Conservation (phyloP, 2,888 invertebrate genomes). For the Dendrolimus pini region DNA sequence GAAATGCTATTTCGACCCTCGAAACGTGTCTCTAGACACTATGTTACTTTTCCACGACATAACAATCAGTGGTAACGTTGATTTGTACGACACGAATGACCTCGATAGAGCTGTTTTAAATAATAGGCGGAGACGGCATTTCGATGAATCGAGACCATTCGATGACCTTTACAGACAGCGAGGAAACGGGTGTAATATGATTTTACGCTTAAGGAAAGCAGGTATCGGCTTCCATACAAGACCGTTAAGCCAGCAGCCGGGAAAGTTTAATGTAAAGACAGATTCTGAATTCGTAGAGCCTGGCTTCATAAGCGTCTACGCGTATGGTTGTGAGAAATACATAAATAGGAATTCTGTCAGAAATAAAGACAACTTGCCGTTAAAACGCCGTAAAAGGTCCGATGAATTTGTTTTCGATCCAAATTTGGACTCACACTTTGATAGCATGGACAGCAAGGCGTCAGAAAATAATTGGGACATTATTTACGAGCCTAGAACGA, state of each 20-base stretch:
- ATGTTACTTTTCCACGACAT: slow-evolving; percentile 87
- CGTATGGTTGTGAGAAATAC: slow-evolving; percentile 85
- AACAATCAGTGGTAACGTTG: slow-evolving; percentile 86
- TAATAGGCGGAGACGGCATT: slow-evolving; percentile 44
- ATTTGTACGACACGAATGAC: slow-evolving; percentile 69
- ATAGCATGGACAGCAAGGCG: slow-evolving; percentile 37
- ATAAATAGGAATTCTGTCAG: slow-evolving; percentile 59
- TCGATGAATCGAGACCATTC: slow-evolving; percentile 53
- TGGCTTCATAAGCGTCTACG: slow-evolving; percentile 90
- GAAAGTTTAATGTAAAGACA: slow-evolving; percentile 84
- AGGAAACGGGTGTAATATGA: slow-evolving; percentile 84
- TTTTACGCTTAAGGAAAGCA: slow-evolving; percentile 83
- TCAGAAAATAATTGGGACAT: slow-evolving; percentile 49
- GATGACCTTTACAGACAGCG: slow-evolving; percentile 46
- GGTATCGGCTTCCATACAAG: slow-evolving; percentile 87
- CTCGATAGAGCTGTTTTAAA: slow-evolving; percentile 46
- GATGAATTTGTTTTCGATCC: slow-evolving; percentile 64
- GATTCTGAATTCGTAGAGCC: slow-evolving; percentile 91
- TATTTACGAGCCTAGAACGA: slow-evolving; percentile 48
- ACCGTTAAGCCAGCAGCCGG: slow-evolving; percentile 81
- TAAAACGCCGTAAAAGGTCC: slow-evolving; percentile 46
- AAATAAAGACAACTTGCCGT: slow-evolving; percentile 54
- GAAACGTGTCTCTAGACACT: slow-evolving; percentile 84
- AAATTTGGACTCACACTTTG: slow-evolving; percentile 30
- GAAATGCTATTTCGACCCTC: slow-evolving; percentile 84